phyloP scores from a whole-genome alignment of 1,140 invertebrate genomes.

The Archegozetes longisetosus region DNA sequence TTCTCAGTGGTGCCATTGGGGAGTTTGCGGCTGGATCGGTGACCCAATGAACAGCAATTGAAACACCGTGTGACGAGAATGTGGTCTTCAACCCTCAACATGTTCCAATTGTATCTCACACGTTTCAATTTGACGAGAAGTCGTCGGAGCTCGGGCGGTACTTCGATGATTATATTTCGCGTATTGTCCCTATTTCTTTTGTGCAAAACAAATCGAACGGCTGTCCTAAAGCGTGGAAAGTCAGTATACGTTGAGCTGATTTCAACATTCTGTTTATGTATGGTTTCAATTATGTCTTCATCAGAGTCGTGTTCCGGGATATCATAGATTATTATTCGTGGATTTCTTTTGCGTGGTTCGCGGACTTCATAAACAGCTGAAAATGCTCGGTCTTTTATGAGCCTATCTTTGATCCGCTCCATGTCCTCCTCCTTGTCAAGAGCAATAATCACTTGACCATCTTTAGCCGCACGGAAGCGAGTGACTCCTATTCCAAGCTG shows the following conservation, averaged over 20 bases:
- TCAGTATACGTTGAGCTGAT: not conserved
- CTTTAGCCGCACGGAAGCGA: not conserved
- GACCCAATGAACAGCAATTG: not conserved
- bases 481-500: not conserved
- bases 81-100: not conserved
- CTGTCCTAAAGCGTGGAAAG: not conserved
- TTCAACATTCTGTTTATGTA: not conserved
- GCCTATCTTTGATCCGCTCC: not conserved
- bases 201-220: not conserved
- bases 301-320: not conserved
- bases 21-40: not conserved
- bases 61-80: not conserved
- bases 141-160: not conserved
- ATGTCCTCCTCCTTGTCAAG: not conserved
- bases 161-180: not conserved
- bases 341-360: not conserved
- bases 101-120: not conserved
- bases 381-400: not conserved
- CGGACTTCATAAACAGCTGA: not conserved
- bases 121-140: not conserved
- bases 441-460: not conserved
- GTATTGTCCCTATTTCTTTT: not conserved
- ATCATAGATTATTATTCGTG: not conserved
- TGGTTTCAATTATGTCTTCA: not conserved
- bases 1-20: not conserved